Base-by-base conservation (phyloP, 2,888 invertebrate species). In the Caenorhabditis afra region DNA sequence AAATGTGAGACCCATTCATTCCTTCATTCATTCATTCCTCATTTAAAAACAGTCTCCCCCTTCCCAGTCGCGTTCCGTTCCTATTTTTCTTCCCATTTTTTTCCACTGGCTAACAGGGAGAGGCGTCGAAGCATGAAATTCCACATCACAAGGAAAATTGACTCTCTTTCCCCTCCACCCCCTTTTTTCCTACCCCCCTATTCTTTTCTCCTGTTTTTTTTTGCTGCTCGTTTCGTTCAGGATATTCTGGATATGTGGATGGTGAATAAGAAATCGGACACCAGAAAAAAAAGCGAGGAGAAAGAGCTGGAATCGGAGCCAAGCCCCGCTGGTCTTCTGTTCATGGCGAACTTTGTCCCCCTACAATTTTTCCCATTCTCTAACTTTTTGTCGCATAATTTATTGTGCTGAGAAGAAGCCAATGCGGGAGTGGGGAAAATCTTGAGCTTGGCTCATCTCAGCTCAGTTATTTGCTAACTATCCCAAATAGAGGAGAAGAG, bases 111-210 rank as follows among this genome's bases (percentile, higher is more conserved):
- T n/a, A 18, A 20, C 14, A 23, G 16, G 10, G 52, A 11, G 16
- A 73, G 23, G 29, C 73, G 64, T 4, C 22, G 53, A 37, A 64
- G 73, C 73, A 55, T 41, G 50, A 64, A 55, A 64, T 71, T 71
- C 50, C 49, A 61, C 44, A 50, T 52, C 41, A 41, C 59, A 23
- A 37, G 49, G 57, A 59, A 71, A 71, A 65, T 49, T 61, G 64
- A 57, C 64, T 73, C 35, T 49, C 37, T 20, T 49, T 49, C 49
- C 49, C 14, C n/a, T 50, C 39, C 50, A 20, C 29, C 20, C 16
- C 11, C 11, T 41, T 41, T 41, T 11, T 41, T 11, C 4, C 11
- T 14, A 3, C 14, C 11, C 11, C 11, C 11, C 41, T 14, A 41
- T 45, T 39, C 52, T 41, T 50, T 61, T 20, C 47, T 61, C 49